These are phyloP conservation scores for Erpornis zantholeuca DNA, from an alignment of 2,113 vertebrate species.

Conservation along the genomic window DNA sequence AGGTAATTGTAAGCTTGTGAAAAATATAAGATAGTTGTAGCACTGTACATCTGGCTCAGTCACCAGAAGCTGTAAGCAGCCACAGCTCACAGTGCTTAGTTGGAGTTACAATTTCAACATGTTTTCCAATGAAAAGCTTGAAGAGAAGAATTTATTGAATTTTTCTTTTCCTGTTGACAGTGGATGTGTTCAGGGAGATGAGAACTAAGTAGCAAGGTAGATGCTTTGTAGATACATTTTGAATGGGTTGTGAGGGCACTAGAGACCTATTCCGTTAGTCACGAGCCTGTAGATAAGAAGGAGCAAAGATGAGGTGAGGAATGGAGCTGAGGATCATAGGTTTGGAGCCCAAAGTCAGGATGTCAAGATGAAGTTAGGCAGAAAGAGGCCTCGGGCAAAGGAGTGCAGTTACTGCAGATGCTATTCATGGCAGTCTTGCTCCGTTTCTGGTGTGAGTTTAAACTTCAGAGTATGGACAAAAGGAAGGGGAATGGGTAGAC, in stretches of 20 bases:
- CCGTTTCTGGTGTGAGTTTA: background rate
- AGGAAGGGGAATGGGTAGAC: no score
- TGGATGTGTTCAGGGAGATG: accelerated
- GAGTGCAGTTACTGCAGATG: background rate
- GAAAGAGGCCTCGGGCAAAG: background rate
- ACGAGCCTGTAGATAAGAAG: background rate
- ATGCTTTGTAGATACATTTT: background rate
- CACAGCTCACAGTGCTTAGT: accelerated
- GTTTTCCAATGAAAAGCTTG: background rate
- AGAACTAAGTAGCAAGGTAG: background rate
- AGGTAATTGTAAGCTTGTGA: background rate
- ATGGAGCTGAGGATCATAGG: accelerated
- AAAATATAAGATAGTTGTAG: accelerated
- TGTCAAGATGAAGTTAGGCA: background rate
- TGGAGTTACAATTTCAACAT: background rate
- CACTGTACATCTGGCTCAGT: accelerated
- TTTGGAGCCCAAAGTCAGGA: background rate
- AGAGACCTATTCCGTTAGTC: accelerated
- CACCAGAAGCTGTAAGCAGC: background rate
- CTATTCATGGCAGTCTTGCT: background rate
- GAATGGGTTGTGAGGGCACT: background rate
- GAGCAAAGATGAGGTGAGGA: background rate
- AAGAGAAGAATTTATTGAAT: background rate
- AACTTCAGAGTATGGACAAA: background rate
- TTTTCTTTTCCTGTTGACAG: background rate